A percentile compares a stretch with the other conserved stretches of the same genome.
Evolutionary conservation across 2,113 vertebrate species (phyloP).

Genomic region (Microtus richardsoni): DNA sequence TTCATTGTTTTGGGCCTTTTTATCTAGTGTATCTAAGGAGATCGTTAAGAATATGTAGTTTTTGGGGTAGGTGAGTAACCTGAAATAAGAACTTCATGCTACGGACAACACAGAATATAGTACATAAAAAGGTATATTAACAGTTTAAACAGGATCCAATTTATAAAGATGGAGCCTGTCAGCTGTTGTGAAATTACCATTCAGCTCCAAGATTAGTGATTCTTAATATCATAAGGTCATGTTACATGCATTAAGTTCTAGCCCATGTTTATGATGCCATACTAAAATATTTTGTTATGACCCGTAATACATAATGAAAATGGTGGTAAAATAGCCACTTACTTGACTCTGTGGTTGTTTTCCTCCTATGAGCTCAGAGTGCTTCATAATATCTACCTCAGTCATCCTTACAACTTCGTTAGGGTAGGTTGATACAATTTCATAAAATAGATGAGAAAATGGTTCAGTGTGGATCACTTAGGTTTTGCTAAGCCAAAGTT

Average conservation of each 20-base stretch:
- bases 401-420: conserved; percentile 36
- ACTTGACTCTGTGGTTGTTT: conserved; percentile 38
- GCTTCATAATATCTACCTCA: conserved; percentile 22
- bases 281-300: conserved; percentile 50
- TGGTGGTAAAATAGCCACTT: not conserved
- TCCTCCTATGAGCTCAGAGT: conserved; percentile 47
- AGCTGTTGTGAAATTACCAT: conserved; percentile 10
- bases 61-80: conserved; percentile 21
- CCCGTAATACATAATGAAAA: conserved; percentile 9
- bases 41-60: not conserved
- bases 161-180: not conserved
- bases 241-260: not conserved
- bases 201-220: conserved; percentile 27
- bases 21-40: not conserved
- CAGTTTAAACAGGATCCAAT: not conserved
- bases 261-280: conserved; percentile 9
- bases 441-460: conserved; percentile 32
- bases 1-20: not conserved
- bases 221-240: not conserved
- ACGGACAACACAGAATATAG: not conserved
- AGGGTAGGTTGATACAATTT: conserved; percentile 55
- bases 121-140: not conserved
- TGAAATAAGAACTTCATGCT: not conserved
- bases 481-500: not conserved
- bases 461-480: not conserved